Base-by-base conservation (phyloP, 2,113 vertebrate genomes). In the Cavia porcellus region DNA sequence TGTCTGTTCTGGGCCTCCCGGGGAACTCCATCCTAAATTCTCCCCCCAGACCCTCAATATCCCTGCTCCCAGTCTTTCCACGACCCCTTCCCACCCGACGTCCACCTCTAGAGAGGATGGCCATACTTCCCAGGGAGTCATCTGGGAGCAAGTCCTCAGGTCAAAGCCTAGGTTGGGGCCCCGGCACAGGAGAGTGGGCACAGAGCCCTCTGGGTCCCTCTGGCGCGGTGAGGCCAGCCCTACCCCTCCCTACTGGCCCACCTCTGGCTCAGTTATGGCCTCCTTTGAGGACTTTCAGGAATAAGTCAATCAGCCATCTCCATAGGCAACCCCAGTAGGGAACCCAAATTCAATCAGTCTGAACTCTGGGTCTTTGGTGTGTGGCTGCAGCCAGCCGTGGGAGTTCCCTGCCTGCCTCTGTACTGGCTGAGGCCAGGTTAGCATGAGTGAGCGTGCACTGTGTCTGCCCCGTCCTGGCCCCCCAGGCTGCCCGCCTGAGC, bases 391-490 rank as follows among this genome's bases (percentile, higher is more conserved):
- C 24, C 38, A 30, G 28, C 15, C 20, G n/a, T 1, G 5, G 61
- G 81, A 30, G 30, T 22, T 61, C 24, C 20, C 55, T 12, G 45
- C 57, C 13, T 42, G 68, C 32, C 62, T 59, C 70, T 35, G 22
- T 24, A 57, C 28, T 2, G 3, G 47, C 62, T 52, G 22, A 97
- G 38, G 57, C 98, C 95, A 97, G 91, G 97, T 97, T 96, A 97
- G 95, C 97, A 93, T 96, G 96, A 97, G 96, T 98, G 96, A 97
- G 96, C 97, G 96, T 98, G 94, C 97, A 52, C 89, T 93, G 90
- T 92, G 94, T 38, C 79, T 82, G 11, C 24, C 24, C 42, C 38
- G 59, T 61, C 42, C 22, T 75, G 94, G 92, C 96, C 83, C 93
- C 95, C 94, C 86, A 97, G 96, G 97, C 96, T 98, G 93, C 96